phyloP scores from a whole-genome alignment of 2,888 invertebrate species.

The Hirtodrosophila alboralis region DNA sequence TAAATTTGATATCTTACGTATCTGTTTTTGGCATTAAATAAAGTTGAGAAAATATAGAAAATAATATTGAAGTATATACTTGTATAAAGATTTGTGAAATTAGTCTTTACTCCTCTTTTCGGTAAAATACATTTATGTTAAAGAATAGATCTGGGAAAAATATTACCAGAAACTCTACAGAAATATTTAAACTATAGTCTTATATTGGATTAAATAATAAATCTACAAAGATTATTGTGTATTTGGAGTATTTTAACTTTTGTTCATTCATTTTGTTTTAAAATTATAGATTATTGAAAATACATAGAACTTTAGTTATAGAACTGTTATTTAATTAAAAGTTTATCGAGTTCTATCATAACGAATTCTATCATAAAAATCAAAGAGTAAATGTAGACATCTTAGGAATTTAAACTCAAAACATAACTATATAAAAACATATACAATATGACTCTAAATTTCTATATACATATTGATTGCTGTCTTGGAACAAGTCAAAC shows the following conservation, averaged over 20 bases:
- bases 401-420: conserved; percentile 4
- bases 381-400: not conserved
- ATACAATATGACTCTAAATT: not conserved
- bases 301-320: too few relatives aligned
- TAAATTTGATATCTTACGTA: conserved; percentile 25
- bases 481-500: conserved; percentile 28
- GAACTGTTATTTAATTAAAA: not conserved
- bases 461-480: not conserved
- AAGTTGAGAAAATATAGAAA: not conserved
- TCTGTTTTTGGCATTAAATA: conserved; percentile 14
- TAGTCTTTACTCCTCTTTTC: too few relatives aligned
- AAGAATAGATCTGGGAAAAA: too few relatives aligned
- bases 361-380: not conserved
- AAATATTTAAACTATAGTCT: too few relatives aligned
- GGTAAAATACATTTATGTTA: too few relatives aligned
- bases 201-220: too few relatives aligned
- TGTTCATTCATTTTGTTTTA: too few relatives aligned
- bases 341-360: not conserved
- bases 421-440: too few relatives aligned
- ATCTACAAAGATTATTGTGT: too few relatives aligned
- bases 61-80: not conserved
- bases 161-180: too few relatives aligned
- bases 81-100: not conserved
- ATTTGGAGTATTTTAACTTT: too few relatives aligned
- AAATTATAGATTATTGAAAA: too few relatives aligned